Percentiles rank a stretch among this genome's conserved stretches.
phyloP scores from a whole-genome alignment of 2,113 vertebrate genomes.

The Macheiramphus alcinus region DNA sequence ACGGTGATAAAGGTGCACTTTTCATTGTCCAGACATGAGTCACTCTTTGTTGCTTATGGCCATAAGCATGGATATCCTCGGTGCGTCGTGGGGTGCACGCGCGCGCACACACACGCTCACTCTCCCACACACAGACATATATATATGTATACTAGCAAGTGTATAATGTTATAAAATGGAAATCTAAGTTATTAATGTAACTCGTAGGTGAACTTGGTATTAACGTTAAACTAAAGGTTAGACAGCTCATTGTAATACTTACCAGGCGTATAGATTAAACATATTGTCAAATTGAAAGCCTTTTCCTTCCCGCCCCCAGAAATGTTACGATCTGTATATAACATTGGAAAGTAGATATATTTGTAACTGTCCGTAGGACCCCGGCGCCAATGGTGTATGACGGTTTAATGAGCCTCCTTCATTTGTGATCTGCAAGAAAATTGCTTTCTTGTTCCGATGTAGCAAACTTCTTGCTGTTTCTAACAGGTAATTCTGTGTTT shows the following conservation, averaged over 20 bases:
- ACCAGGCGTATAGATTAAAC: conserved; percentile 76
- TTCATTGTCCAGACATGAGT: conserved; percentile 75
- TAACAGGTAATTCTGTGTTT: conserved; percentile 83
- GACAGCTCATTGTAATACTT: conserved; percentile 65
- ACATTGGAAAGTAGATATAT: conserved; percentile 76
- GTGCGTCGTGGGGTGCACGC: conserved; percentile 58
- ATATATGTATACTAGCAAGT: conserved; percentile 79
- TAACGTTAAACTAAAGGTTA: conserved; percentile 76
- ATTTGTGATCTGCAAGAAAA: conserved; percentile 77
- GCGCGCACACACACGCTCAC: background rate
- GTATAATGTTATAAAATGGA: conserved; percentile 82
- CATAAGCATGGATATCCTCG: conserved; percentile 73
- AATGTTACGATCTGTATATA: conserved; percentile 69
- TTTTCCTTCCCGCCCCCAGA: background rate
- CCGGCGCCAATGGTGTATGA: conserved; percentile 18
- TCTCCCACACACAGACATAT: conserved; percentile 33
- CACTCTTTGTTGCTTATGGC: conserved; percentile 77
- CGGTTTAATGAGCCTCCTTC: conserved; percentile 52
- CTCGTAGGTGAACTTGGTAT: conserved; percentile 80
- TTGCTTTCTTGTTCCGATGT: conserved; percentile 75
- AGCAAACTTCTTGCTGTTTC: conserved; percentile 71
- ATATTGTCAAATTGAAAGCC: conserved; percentile 69
- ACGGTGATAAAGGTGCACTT: conserved; percentile 74
- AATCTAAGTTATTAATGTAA: conserved; percentile 93
- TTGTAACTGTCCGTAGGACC: conserved; percentile 76